Percentiles rank a stretch among this genome's conserved stretches.
Conservation (phyloP, 2,113 vertebrate species). For the Tapirus terrestris region DNA sequence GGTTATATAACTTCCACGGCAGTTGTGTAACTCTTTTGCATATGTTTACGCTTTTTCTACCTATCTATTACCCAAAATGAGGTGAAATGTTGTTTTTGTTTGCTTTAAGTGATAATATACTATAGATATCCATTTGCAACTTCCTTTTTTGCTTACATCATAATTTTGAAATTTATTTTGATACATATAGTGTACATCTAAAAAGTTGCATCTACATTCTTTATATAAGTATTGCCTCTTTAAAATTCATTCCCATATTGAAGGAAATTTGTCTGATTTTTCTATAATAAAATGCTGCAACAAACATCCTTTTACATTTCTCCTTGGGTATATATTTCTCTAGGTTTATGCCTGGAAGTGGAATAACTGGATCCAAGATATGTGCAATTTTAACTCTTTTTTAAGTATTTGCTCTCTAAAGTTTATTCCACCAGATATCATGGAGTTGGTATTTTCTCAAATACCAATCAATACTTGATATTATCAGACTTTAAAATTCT, state of each 20-base stretch:
- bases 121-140: not conserved
- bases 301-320: not conserved
- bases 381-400: not conserved
- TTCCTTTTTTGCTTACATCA: not conserved
- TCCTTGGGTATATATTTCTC: not conserved
- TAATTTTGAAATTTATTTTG: conserved; percentile 25
- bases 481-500: not conserved
- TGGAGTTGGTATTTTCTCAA: conserved; percentile 22
- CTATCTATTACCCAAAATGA: not conserved
- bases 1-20: not conserved
- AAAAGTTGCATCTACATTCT: not conserved
- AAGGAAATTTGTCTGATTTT: not conserved
- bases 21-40: not conserved
- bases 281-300: not conserved
- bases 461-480: not conserved
- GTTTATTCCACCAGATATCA: not conserved
- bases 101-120: not conserved
- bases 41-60: not conserved
- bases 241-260: not conserved
- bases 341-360: not conserved
- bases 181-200: not conserved
- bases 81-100: not conserved
- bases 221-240: conserved; percentile 21
- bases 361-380: not conserved
- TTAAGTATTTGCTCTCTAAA: not conserved